These are phyloP conservation scores for Bradypodion pumilum DNA, from an alignment of 2,797 vertebrate genomes.

Conservation along the genomic window DNA sequence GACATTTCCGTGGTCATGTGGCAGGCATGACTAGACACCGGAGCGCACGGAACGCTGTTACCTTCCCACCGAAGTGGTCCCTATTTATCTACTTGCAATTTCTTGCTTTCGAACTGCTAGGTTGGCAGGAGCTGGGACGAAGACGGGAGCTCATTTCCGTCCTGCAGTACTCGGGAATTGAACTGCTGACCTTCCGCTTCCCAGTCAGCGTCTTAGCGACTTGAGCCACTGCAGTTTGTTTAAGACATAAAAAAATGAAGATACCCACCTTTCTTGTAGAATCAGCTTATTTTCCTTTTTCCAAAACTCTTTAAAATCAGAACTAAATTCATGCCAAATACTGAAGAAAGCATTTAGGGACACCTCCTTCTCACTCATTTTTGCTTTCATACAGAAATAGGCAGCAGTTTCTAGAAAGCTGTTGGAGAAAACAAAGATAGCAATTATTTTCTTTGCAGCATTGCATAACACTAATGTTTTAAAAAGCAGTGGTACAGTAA, in stretches of 20 bases:
- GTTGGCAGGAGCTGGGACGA: too few relatives aligned
- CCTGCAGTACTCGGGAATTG: too few relatives aligned
- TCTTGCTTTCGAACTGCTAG: too few relatives aligned
- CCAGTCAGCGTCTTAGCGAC: too few relatives aligned
- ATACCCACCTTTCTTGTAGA: slow-evolving; percentile 89
- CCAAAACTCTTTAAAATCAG: slow-evolving; percentile 96
- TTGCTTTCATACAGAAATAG: slow-evolving; percentile 93
- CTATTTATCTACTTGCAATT: too few relatives aligned
- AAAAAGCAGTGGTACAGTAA: slow-evolving; percentile 23
- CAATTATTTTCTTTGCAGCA: slow-evolving; percentile 54
- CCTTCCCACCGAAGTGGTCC: too few relatives aligned
- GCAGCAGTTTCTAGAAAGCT: slow-evolving; percentile 92
- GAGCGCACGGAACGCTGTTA: too few relatives aligned
- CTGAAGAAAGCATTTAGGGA: slow-evolving; percentile 91
- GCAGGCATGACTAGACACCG: too few relatives aligned
- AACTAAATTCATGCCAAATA: slow-evolving; percentile 96
- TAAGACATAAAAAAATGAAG: slow-evolving; percentile 65
- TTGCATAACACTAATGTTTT: slow-evolving; percentile 2
- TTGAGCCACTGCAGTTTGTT: too few relatives aligned
- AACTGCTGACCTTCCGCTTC: too few relatives aligned
- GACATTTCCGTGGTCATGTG: too few relatives aligned
- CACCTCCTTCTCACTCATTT: slow-evolving; percentile 93
- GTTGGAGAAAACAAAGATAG: slow-evolving; percentile 65
- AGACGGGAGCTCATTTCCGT: too few relatives aligned
- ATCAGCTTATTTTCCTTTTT: slow-evolving; percentile 96